Conservation (phyloP, 2,113 vertebrate species). For the Epinephelus cyanopodus region DNA sequence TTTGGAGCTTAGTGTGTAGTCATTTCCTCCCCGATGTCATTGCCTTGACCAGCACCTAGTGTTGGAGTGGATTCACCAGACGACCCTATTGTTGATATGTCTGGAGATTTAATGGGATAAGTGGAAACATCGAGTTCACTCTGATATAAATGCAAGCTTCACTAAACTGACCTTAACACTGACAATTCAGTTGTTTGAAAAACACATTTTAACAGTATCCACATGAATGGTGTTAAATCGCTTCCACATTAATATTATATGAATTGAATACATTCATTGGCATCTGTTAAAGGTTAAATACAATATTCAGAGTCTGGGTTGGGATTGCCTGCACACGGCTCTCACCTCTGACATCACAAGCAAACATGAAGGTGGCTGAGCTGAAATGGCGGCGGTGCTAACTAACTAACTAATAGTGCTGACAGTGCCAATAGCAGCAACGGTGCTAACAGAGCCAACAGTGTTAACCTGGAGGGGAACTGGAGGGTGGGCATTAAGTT, state of each 20-base stretch:
- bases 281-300: not conserved
- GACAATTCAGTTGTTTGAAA: not conserved
- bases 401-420: too few species aligned
- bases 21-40: not conserved
- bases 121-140: not conserved
- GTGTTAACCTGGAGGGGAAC: too few species aligned
- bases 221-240: not conserved
- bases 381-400: too few species aligned
- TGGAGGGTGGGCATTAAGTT: too few species aligned
- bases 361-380: too few species aligned
- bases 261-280: not conserved
- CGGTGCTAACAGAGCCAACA: too few species aligned
- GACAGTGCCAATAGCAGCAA: too few species aligned
- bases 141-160: not conserved
- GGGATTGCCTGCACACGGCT: too few species aligned
- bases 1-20: not conserved
- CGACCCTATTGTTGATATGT: not conserved
- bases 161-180: not conserved
- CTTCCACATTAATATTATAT: not conserved
- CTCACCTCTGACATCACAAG: too few species aligned
- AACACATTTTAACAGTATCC: not conserved
- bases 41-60: not conserved
- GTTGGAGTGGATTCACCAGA: not conserved
- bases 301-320: too few species aligned
- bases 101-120: not conserved